Percentiles rank a stretch among this genome's conserved stretches.
Evolutionary conservation across 1,140 invertebrate species (phyloP).

Genomic region (Parapsyche elsis): DNA sequence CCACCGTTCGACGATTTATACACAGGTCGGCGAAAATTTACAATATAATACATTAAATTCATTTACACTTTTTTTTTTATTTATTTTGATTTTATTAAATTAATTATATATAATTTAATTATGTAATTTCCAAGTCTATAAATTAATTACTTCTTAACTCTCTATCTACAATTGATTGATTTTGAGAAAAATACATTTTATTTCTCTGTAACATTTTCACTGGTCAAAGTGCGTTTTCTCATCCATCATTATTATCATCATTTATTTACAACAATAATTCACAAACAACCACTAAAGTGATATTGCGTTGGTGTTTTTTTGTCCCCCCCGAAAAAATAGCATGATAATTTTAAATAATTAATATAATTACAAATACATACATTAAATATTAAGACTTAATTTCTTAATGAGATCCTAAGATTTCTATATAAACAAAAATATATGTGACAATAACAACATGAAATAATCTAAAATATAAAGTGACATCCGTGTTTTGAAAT

Average conservation of each 20-base stretch:
- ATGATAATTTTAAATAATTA: background rate
- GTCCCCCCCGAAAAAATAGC: no score
- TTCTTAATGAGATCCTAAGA: constrained; percentile 42
- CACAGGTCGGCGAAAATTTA: constrained; percentile 22
- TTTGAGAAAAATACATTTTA: background rate
- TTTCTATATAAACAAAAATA: constrained; percentile 24
- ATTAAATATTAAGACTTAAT: constrained; percentile 26
- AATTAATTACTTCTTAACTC: background rate
- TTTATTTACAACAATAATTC: no score
- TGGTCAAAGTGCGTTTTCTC: no score
- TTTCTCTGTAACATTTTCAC: background rate
- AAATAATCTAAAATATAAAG: constrained; percentile 10
- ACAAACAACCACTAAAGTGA: no score
- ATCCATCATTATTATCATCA: no score
- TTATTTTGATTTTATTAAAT: constrained; percentile 23
- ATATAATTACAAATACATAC: background rate
- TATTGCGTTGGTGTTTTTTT: no score
- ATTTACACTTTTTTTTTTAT: background rate
- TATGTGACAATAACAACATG: constrained; percentile 22
- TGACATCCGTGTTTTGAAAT: constrained; percentile 4
- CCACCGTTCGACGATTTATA: background rate
- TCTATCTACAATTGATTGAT: background rate
- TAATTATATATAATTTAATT: constrained; percentile 9
- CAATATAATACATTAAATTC: constrained; percentile 35
- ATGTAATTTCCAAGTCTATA: background rate